Base-by-base conservation (phyloP, 1,140 invertebrate species). In the Meloidogyne chitwoodi region DNA sequence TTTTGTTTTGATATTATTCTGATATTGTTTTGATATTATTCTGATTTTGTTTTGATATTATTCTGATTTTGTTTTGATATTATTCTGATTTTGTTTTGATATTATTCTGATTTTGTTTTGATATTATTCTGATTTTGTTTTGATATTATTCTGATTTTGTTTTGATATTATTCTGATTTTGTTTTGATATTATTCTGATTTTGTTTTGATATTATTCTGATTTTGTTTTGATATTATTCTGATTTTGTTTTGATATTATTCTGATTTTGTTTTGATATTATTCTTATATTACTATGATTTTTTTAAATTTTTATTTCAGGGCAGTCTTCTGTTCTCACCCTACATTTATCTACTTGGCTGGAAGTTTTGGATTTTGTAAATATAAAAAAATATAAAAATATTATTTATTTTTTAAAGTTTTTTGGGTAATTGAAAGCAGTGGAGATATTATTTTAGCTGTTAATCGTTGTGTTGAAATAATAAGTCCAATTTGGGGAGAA, bases 391-490 rank as follows among this genome's bases (percentile, higher is more conserved):
- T n/a, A 41, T n/a, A 48, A 4, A 68, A 27, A n/a, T 19, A 74
- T 4, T 0, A 38, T 38, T 38, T 73, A 24, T 31, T 22, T 19
- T 66, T 66, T 29, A 3, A 27, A 75, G 74, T 74, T 34, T 75
- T 75, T 14, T 75, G 74, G 74, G 74, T 75, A 29, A 24, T 61
- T 24, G 74, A 75, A 61, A 62, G 44, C 31, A 68, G 44, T 14
- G 69, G 27, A 63, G 48, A 56, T 56, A 75, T 75, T n/a, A 29
- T 75, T 22, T 44, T 75, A 11, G 74, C 74, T 11, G 34, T 75
- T 44, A 75, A 74, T 34, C 74, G 74, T 19, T 75, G 74, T 56
- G 65, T 75, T 2, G 74, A 75, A 48, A 75, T 75, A 63, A 69
- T 24, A 24, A 62, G 44, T n/a, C 69, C 74, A 14, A 22, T 44